Evolutionary conservation across 2,888 invertebrate genomes (phyloP), one percentile per base, ranked within the genome.

Genomic region (Mesoligia furuncula): DNA sequence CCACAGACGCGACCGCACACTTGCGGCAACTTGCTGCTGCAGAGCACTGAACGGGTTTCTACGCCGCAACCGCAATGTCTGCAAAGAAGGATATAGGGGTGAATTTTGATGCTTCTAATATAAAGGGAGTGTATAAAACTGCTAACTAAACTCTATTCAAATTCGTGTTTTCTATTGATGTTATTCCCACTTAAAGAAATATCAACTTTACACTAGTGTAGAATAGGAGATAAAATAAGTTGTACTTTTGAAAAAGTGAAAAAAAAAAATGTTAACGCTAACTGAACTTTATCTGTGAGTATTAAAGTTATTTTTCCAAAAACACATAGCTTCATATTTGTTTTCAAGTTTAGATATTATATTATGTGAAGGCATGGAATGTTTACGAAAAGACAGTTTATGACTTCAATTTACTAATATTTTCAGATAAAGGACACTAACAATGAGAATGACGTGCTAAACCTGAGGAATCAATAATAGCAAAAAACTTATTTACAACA

Each of bases 51-150:
- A 1, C 96, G 95, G 0, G 97, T 97, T 45, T 98, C 98, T 69
- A 97, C 97, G 0, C 98, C 98, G 90, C 99, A 99, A 5, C 98
- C 98, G 89, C 99, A 99, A 85, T 97, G 95, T 80, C 98, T 97
- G 86, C 0, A 71, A 59, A 36, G 5, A 54, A 69, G 7, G 4
- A 6, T 59, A 31, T 24, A 31, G 24, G 3, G 13, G 27, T 31
- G 9, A 31, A 15, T 48, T 57, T 57, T 24, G 9, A 31, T 51
- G 31, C 8, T 48, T 24, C 8, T n/a, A 42, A 5, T 68, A n/a
- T 68, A 17, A 24, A 48, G 24, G 13, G 15, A n/a, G n/a, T 65
- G 39, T 9, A n/a, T 15, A 17, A 17, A 24, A 39, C 17, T 39
- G 39, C 36, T 36, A 31, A 59, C 36, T 36, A 31, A 59, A 7